phyloP scores from a whole-genome alignment of 92 coral and sea anemone genomes.

The Umimayanthus kanabou region DNA sequence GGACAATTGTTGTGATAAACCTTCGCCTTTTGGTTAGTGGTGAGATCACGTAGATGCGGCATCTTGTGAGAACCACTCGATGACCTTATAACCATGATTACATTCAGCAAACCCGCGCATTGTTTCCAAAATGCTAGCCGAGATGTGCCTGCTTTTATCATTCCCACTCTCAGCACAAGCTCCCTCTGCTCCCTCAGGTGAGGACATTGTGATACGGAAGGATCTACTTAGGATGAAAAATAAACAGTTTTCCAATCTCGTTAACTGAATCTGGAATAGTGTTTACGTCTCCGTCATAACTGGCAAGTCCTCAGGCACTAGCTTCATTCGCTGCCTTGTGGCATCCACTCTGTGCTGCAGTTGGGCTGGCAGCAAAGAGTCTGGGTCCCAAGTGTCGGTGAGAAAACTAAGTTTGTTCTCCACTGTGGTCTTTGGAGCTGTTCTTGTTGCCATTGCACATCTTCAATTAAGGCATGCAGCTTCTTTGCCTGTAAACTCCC shows the following conservation, averaged over 20 bases:
- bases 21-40: no score
- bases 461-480: not conserved
- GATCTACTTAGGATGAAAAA: conserved; percentile 45
- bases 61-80: conserved; percentile 29
- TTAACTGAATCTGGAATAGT: conserved; percentile 29
- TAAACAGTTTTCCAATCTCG: conserved; percentile 32
- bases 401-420: not conserved
- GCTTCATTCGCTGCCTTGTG: not conserved
- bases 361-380: conserved; percentile 3
- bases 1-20: no score
- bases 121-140: conserved; percentile 53
- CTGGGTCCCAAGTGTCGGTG: conserved; percentile 9
- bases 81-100: conserved; percentile 43
- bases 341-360: conserved; percentile 15
- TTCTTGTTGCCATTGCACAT: not conserved
- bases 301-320: conserved; percentile 8
- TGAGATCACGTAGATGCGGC: no score
- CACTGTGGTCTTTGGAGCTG: not conserved
- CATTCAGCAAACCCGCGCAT: conserved; percentile 43
- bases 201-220: conserved; percentile 56
- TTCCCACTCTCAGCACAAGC: conserved; percentile 6
- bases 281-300: conserved; percentile 17
- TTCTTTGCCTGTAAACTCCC: not conserved
- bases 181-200: conserved; percentile 60
- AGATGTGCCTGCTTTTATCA: conserved; percentile 43